A percentile compares a stretch with the other conserved stretches of the same genome.
phyloP scores from a whole-genome alignment of 1,140 invertebrate species.

The Bombus waltoni region DNA sequence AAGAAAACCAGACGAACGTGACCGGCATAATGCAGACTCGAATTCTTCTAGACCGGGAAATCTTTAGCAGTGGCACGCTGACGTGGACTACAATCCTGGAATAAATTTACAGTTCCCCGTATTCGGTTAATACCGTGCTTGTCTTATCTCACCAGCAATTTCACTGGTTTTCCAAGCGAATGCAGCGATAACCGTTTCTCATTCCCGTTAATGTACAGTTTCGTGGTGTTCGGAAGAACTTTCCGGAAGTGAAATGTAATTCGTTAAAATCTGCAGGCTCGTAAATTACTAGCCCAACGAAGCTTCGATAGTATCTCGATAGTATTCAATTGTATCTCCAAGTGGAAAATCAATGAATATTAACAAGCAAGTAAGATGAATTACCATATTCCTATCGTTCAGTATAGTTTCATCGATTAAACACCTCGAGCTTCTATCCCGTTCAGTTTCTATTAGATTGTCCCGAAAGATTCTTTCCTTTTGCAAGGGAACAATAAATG shows the following conservation, averaged over 20 bases:
- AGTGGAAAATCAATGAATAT: background rate
- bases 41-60: constrained; percentile 52
- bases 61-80: constrained; percentile 56
- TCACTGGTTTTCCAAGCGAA: background rate
- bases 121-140: constrained; percentile 66
- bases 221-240: background rate
- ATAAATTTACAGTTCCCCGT: constrained; percentile 70
- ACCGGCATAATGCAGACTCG: constrained; percentile 66
- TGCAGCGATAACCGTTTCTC: background rate
- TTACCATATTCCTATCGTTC: background rate
- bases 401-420: too few species aligned
- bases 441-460: too few species aligned
- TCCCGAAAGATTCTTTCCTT: too few species aligned
- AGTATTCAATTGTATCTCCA: background rate
- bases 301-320: background rate
- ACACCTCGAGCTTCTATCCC: too few species aligned
- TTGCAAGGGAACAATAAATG: too few species aligned
- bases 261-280: background rate
- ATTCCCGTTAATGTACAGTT: background rate
- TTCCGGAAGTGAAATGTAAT: background rate
- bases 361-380: background rate
- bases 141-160: constrained; percentile 21
- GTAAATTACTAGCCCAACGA: background rate
- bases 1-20: constrained; percentile 69
- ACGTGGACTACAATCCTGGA: constrained; percentile 67